phyloP scores from a whole-genome alignment of 1,140 invertebrate species.

The Eubasilissa regina region DNA sequence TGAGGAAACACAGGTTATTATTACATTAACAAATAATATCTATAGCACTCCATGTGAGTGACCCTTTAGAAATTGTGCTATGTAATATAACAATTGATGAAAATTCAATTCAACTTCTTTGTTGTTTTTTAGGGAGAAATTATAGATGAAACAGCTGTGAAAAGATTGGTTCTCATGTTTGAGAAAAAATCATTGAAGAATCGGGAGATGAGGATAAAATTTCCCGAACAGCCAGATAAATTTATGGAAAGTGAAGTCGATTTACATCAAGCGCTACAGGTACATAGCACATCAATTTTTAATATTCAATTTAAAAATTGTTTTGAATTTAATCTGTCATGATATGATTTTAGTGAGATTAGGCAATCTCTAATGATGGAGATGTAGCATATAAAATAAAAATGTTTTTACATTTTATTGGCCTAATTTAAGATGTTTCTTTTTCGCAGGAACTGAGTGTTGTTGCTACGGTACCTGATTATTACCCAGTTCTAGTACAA shows the following conservation, averaged over 20 bases:
- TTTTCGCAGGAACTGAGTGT: constrained; percentile 89
- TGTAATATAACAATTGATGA: too few species aligned
- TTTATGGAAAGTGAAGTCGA: constrained; percentile 99
- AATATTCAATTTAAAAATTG: neutral
- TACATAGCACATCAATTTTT: constrained; percentile 52
- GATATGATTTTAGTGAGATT: too few species aligned
- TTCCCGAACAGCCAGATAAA: constrained; percentile 96
- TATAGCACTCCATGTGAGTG: neutral
- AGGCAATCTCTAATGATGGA: too few species aligned
- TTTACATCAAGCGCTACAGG: constrained; percentile 87
- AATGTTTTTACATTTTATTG: too few species aligned
- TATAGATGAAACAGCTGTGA: constrained; percentile 90
- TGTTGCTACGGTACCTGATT: constrained; percentile 94
- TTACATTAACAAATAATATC: neutral
- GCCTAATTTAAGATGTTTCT: neutral
- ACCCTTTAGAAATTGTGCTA: too few species aligned
- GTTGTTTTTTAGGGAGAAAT: constrained; percentile 75
- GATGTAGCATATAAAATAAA: too few species aligned
- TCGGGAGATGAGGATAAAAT: constrained; percentile 99
- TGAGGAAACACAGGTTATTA: constrained; percentile 80
- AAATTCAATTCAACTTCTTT: neutral
- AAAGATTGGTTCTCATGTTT: constrained; percentile 91
- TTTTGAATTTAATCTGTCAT: too few species aligned
- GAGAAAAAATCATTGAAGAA: constrained; percentile 96
- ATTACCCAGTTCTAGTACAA: constrained; percentile 94